Percentiles rank a stretch among this genome's conserved stretches.
Conservation (phyloP, 23 tunicate species). For the Phallusia fumigata region DNA sequence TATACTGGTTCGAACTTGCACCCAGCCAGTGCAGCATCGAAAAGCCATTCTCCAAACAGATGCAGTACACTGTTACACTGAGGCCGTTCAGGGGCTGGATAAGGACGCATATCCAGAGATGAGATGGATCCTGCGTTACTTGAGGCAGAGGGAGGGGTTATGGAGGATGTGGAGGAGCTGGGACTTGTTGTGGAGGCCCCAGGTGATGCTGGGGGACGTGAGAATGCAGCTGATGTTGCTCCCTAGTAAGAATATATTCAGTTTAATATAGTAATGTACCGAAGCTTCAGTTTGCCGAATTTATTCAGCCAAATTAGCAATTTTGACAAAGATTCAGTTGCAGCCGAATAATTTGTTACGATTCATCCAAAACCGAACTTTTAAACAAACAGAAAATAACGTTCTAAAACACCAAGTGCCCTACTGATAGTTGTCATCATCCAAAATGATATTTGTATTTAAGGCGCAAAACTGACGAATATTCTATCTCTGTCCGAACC, state of each 20-base stretch:
- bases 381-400: too few species aligned
- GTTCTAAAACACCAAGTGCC: too few species aligned
- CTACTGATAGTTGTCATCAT: too few species aligned
- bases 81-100: slow-evolving; percentile 60
- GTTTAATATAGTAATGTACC: too few species aligned
- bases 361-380: too few species aligned
- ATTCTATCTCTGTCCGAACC: too few species aligned
- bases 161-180: slow-evolving; percentile 26
- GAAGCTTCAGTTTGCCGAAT: too few species aligned
- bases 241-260: slow-evolving; percentile 20
- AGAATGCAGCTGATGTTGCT: slow-evolving; percentile 17
- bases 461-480: too few species aligned
- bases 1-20: slow-evolving; percentile 44
- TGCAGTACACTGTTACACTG: slow-evolving; percentile 84
- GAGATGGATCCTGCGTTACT: neutral
- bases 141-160: slow-evolving; percentile 7
- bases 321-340: too few species aligned
- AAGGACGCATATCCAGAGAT: slow-evolving; percentile 71
- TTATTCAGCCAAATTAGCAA: too few species aligned
- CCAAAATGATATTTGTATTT: too few species aligned
- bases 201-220: slow-evolving; percentile 41
- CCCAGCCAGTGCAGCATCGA: slow-evolving; percentile 86
- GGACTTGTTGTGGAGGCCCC: neutral
- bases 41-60: slow-evolving; percentile 88
- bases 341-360: too few species aligned